Base-by-base conservation (phyloP, 2,888 invertebrate species). In the Gryllus longicercus region DNA sequence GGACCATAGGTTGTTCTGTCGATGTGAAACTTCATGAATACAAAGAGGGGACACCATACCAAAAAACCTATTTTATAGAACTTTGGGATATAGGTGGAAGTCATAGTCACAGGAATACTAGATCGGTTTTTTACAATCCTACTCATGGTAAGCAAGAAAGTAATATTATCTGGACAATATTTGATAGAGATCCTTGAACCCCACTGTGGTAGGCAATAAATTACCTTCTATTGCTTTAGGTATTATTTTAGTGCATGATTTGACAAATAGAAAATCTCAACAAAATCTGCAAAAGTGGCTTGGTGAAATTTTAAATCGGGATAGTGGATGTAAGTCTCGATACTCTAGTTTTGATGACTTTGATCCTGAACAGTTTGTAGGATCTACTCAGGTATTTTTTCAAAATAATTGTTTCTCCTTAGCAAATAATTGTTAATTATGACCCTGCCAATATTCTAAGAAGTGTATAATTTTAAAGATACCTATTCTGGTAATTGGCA, bases 31-130 rank as follows among this genome's bases (percentile, higher is more conserved):
- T 98, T 78, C 98, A 98, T 86, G 95, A 96, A 86, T 98, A 94
- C 86, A 96, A 95, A 86, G 97, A 97, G 88, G 97, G 97, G 2
- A 97, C 97, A 0, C 94, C 95, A 25, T 92, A 93, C 81, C 97
- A 98, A 86, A 94, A 93, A 84, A 93, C 95, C 10, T 97, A 93
- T 87, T 98, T 97, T 86, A 91, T 99, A 49, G 99, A 99, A 88
- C 89, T 99, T 51, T 99, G 98, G 95, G 99, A 99, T 86, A 92
- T 99, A 79, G 99, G 99, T 10, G 99, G 99, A 1, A 97, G 96
- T 83, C 92, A 95, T 83, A 95, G 93, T 84, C 99, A 99, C 86
- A 92, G 95, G 85, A 97, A 96, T 86, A 94, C 96, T n/a, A 90
- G 98, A 85, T 92, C 93, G 82, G 96, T 98, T 2, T 99, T 99